Conservation (phyloP, 1,140 invertebrate genomes). For the Drosophila nasuta region DNA sequence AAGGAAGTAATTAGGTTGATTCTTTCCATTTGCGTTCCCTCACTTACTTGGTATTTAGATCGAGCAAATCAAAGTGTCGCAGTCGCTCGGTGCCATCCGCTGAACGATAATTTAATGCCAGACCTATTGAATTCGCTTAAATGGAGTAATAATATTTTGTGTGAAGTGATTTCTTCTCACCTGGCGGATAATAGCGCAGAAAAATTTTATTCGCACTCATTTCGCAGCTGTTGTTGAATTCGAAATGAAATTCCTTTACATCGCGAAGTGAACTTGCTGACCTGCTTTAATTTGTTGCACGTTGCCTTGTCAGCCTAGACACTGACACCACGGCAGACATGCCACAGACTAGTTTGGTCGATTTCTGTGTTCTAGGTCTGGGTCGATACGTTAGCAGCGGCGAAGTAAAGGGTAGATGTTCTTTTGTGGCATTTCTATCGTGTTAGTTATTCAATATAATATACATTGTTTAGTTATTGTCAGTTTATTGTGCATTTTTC, state of each 20-base stretch:
- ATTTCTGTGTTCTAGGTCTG: conserved; percentile 63
- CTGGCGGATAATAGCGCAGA: conserved; percentile 89
- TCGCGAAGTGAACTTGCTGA: conserved; percentile 56
- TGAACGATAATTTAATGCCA: conserved; percentile 85
- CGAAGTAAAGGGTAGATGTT: not conserved
- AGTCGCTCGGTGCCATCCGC: conserved; percentile 58
- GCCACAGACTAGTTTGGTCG: conserved; percentile 65
- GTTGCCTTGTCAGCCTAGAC: conserved; percentile 50
- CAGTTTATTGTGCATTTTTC: not conserved
- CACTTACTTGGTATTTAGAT: conserved; percentile 86
- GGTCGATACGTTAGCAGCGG: conserved; percentile 40
- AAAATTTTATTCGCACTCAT: conserved; percentile 89
- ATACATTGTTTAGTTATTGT: too few relatives aligned
- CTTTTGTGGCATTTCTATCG: not conserved
- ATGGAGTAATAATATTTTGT: not conserved
- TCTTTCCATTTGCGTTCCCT: not conserved
- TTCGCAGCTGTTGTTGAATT: conserved; percentile 33
- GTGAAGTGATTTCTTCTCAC: conserved; percentile 58
- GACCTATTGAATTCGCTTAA: conserved; percentile 43
- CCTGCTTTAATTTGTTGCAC: conserved; percentile 71
- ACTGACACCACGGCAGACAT: conserved; percentile 2
- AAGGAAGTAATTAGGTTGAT: too few relatives aligned
- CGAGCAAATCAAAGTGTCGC: conserved; percentile 88
- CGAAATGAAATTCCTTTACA: conserved; percentile 49
- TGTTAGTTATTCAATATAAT: too few relatives aligned